Evolutionary conservation across 1,140 invertebrate genomes (phyloP).

Genomic region (Eupristina koningsbergeri): DNA sequence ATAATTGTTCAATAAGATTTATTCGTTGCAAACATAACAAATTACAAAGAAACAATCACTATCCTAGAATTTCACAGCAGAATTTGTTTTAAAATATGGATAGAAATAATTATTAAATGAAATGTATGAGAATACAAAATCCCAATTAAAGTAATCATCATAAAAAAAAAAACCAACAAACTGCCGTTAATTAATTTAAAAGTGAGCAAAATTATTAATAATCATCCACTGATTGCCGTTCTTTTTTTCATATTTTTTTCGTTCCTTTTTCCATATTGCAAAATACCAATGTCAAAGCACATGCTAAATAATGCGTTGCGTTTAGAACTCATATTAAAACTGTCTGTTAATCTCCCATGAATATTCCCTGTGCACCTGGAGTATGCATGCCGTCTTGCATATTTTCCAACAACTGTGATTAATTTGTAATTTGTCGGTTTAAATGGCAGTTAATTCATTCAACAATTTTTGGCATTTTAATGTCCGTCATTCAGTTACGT

Average conservation of each 20-base stretch:
- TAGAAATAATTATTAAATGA: neutral
- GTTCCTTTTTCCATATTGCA: neutral
- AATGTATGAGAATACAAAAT: neutral
- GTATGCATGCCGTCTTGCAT: neutral
- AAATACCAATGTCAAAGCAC: neutral
- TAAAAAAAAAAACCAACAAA: neutral
- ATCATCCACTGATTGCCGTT: neutral
- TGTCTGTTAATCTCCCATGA: slow-evolving; percentile 34
- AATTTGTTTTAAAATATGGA: too few relatives aligned
- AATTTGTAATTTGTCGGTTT: slow-evolving; percentile 30
- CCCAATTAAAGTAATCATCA: neutral
- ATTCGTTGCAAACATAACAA: too few relatives aligned
- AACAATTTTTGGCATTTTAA: slow-evolving; percentile 24
- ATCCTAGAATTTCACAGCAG: too few relatives aligned
- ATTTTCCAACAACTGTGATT: slow-evolving; percentile 7
- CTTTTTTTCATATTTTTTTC: too few relatives aligned
- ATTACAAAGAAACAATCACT: too few relatives aligned
- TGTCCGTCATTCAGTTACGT: slow-evolving; percentile 6
- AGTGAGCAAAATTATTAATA: neutral
- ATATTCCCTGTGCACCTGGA: slow-evolving; percentile 1
- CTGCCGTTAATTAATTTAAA: neutral
- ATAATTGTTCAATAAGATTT: too few relatives aligned
- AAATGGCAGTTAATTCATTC: slow-evolving; percentile 30
- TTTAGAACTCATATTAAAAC: slow-evolving; percentile 35
- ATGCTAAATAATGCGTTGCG: slow-evolving; percentile 13